Conservation (phyloP, 2,797 vertebrate species). For the Anguilla pacifica region DNA sequence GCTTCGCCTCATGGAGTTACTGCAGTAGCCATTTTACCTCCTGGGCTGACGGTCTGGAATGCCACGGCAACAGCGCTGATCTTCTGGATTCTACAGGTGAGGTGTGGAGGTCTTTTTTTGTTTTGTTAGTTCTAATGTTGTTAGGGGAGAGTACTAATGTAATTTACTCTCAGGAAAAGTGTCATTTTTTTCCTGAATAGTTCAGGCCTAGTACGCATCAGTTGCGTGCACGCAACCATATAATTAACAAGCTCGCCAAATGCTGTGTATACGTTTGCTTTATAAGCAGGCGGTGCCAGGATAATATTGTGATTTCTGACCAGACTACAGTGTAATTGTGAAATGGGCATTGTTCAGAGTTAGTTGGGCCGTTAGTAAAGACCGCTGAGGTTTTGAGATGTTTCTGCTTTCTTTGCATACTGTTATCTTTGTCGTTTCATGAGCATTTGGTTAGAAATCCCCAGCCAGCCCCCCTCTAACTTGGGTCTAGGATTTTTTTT, state of each 20-base stretch:
- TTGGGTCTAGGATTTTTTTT: slow-evolving; percentile 46
- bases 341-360: slow-evolving; percentile 1
- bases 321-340: neutral
- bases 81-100: slow-evolving; percentile 43
- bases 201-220: neutral
- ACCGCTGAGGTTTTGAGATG: neutral
- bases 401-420: slow-evolving; percentile 42
- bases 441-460: slow-evolving; percentile 11
- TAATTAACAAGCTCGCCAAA: neutral
- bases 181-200: neutral
- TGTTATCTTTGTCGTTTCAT: slow-evolving; percentile 61
- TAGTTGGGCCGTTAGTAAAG: neutral
- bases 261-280: neutral
- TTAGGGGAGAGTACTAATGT: neutral
- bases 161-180: neutral
- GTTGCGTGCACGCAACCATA: neutral
- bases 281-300: neutral
- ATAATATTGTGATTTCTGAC: neutral
- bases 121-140: neutral
- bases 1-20: slow-evolving; percentile 37
- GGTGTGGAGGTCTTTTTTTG: neutral
- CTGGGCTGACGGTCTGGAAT: slow-evolving; percentile 32
- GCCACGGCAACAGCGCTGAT: slow-evolving; percentile 36
- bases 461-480: slow-evolving; percentile 40
- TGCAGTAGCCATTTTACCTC: slow-evolving; percentile 24